Percentiles rank a stretch among this genome's conserved stretches.
phyloP scores from a whole-genome alignment of 2,113 vertebrate genomes.

The Thamnophis sirtalis region DNA sequence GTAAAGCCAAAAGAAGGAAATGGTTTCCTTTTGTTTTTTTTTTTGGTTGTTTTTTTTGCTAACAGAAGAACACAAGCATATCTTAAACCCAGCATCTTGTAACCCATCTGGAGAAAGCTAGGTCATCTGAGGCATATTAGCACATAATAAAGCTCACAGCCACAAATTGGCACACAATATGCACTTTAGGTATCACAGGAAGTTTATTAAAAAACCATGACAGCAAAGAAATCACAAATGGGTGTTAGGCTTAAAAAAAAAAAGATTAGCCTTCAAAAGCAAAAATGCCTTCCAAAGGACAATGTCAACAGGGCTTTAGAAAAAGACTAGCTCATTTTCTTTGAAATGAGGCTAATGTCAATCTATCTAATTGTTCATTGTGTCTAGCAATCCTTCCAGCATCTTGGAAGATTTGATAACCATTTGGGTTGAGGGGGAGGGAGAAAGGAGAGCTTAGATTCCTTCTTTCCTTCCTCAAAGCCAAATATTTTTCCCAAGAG shows the following conservation, averaged over 20 bases:
- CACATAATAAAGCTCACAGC: background rate
- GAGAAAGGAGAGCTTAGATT: background rate
- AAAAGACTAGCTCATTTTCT: background rate
- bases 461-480: background rate
- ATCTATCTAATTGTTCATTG: background rate
- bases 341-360: background rate
- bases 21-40: background rate
- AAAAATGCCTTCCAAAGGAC: background rate
- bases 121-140: background rate
- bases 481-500: background rate
- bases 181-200: background rate
- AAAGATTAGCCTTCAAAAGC: background rate
- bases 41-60: background rate
- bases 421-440: background rate
- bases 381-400: background rate
- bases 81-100: background rate
- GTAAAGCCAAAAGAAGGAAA: background rate
- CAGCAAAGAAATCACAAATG: background rate
- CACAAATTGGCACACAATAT: background rate
- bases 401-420: background rate
- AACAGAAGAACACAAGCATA: background rate
- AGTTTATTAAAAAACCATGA: background rate
- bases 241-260: background rate
- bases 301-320: background rate
- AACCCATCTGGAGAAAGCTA: background rate